Percentiles rank a stretch among this genome's conserved stretches.
phyloP scores from a whole-genome alignment of 2,797 vertebrate species.

The Discoglossus pictus region DNA sequence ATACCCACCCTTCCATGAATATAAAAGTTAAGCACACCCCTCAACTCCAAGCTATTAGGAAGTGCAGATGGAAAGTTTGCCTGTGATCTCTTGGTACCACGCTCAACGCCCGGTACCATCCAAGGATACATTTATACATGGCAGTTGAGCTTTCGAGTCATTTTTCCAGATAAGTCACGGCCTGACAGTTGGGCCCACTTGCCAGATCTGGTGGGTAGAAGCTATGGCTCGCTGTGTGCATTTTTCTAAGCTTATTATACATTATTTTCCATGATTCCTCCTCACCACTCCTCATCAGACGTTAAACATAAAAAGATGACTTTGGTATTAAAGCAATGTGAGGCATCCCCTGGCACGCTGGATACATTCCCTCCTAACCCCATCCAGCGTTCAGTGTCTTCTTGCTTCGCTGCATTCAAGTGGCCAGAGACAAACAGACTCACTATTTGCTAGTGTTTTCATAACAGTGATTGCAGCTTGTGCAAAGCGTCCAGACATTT shows the following conservation, averaged over 20 bases:
- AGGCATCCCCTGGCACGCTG: conserved; percentile 25
- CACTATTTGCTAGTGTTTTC: too few relatives aligned
- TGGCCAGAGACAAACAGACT: too few relatives aligned
- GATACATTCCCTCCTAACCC: conserved; percentile 28
- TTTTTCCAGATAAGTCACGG: conserved; percentile 8
- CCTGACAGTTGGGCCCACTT: conserved; percentile 17
- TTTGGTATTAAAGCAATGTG: conserved; percentile 44
- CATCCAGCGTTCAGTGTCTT: conserved; percentile 23
- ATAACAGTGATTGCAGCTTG: too few relatives aligned
- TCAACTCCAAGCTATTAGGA: too few relatives aligned
- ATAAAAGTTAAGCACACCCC: too few relatives aligned
- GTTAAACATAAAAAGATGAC: conserved; percentile 45
- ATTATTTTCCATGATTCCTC: conserved; percentile 41
- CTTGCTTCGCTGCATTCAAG: too few relatives aligned
- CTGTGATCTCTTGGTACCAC: too few relatives aligned
- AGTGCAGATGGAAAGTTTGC: too few relatives aligned
- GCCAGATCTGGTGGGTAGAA: conserved; percentile 33
- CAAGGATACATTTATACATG: conserved; percentile 26
- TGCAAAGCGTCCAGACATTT: too few relatives aligned
- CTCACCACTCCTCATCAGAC: conserved; percentile 42
- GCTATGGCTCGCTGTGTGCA: conserved; percentile 11
- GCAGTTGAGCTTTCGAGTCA: conserved; percentile 22
- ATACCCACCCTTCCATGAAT: too few relatives aligned
- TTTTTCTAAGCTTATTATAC: conserved; percentile 34
- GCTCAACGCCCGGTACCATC: conserved; percentile 4